Percentiles rank a stretch among this genome's conserved stretches.
Conservation (phyloP, 2,888 invertebrate genomes). For the Dolomedes plantarius region DNA sequence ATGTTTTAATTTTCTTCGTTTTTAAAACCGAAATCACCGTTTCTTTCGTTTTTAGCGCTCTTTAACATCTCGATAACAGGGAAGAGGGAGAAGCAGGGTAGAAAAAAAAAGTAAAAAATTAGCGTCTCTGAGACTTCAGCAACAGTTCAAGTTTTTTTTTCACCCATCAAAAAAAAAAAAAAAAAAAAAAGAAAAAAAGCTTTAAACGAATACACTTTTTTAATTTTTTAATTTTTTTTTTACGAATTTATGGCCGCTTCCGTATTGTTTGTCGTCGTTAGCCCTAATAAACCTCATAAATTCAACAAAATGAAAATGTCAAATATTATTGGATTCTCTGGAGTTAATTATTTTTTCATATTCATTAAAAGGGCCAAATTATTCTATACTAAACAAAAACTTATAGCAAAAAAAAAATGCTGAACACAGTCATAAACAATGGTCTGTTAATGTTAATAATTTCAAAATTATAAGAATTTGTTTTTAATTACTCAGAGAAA, state of each 20-base stretch:
- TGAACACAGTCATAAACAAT: too few species aligned
- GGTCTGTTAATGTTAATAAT: too few species aligned
- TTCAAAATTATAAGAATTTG: too few species aligned
- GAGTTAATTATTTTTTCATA: too few species aligned
- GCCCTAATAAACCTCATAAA: not conserved
- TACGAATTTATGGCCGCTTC: not conserved
- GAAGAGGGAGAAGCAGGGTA: not conserved
- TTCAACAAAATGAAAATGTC: not conserved
- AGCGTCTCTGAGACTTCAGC: constrained; percentile 32
- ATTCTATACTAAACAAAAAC: too few species aligned
- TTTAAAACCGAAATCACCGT: constrained; percentile 58
- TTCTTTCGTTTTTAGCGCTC: constrained; percentile 46
- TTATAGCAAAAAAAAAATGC: too few species aligned
- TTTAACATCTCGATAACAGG: constrained; percentile 49
- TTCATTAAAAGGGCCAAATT: too few species aligned
- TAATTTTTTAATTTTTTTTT: not conserved
- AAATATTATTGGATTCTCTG: too few species aligned
- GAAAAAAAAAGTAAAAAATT: constrained; percentile 20
- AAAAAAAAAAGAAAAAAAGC: too few species aligned
- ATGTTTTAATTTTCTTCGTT: constrained; percentile 69
- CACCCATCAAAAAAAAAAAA: not conserved
- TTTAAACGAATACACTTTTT: constrained; percentile 3
- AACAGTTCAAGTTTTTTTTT: constrained; percentile 29
- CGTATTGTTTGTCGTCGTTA: not conserved
- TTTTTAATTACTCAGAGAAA: too few species aligned